A percentile compares a stretch with the other conserved stretches of the same genome.
These are phyloP conservation scores for Rhodinocichla rosea DNA, from an alignment of 2,113 vertebrate species.

Conservation along the genomic window DNA sequence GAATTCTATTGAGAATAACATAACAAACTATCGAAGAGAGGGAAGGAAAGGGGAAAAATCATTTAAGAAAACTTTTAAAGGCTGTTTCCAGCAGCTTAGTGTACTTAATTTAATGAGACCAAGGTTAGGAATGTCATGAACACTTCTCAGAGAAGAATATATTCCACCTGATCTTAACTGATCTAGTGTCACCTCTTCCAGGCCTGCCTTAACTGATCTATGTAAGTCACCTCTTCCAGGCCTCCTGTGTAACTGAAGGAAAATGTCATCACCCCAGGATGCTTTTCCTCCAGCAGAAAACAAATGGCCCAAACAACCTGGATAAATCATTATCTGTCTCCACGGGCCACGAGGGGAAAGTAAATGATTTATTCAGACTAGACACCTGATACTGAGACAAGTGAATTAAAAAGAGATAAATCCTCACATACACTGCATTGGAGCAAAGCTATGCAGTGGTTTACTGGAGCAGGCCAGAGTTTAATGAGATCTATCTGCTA, in stretches of 20 bases:
- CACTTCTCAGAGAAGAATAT: not conserved
- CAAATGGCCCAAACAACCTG: not conserved
- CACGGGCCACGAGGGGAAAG: not conserved
- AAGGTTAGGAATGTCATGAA: not conserved
- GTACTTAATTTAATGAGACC: not conserved
- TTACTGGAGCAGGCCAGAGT: not conserved
- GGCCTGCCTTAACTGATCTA: not conserved
- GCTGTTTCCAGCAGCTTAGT: not conserved
- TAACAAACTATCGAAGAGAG: not conserved
- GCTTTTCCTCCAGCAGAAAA: not conserved
- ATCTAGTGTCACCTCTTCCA: not conserved
- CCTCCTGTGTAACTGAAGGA: not conserved
- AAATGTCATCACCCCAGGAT: not conserved
- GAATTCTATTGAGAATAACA: not conserved
- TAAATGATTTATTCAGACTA: not conserved
- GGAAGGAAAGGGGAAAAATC: not conserved
- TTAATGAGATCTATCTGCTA: not conserved
- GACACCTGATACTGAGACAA: conserved; percentile 15
- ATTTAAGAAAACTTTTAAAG: not conserved
- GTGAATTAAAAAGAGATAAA: conserved; percentile 17
- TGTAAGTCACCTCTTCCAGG: not conserved
- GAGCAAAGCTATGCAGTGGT: not conserved
- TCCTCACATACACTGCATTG: not conserved
- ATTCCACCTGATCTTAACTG: not conserved
- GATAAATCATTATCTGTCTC: not conserved